Base-by-base conservation (phyloP, 1,140 invertebrate species). In the Zaprionus lachaisei region DNA sequence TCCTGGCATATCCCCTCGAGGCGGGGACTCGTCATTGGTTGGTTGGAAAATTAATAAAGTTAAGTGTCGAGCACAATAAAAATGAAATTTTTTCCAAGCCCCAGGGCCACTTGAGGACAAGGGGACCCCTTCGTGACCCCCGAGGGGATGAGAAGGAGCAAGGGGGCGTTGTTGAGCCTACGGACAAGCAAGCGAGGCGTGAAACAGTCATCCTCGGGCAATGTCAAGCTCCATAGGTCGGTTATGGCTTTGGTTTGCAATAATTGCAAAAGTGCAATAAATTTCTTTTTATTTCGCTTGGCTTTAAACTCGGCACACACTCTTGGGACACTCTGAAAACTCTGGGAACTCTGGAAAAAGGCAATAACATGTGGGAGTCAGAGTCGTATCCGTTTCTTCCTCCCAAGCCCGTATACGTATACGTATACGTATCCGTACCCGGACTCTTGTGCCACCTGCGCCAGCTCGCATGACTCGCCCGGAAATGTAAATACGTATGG, bases 31-130 rank as follows among this genome's bases (percentile, higher is more conserved):
- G 83, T 81, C 85, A 90, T 81, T 70, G 84, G 67, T 75, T 83
- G 71, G 72, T 76, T 84, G 71, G 72, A 90, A 90, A 87, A 87
- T 87, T 87, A 87, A 87, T 87, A 87, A 87, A 87, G 84, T 90
- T 87, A 87, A 87, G 84, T 87, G 84, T 87, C 85, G 85, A 79
- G 81, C 81, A 84, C 85, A 87, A 90, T 87, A 87, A 87, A 87
- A 87, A 81, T 77, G 75, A 71, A 87, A 81, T 90, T 87, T 55
- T 55, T 63, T 58, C 41, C 28, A 64, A 68, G 34, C 66, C 65
- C 31, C 57, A 34, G 34, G 60, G 63, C 51, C 55, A 61, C 49
- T 71, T 31, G 34, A 31, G 41, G 5, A 51, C 47, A n/a, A 17
- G 41, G 41, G 15, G 41, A n/a, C n/a, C n/a, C 6, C 17, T 4